phyloP scores from a whole-genome alignment of 2,888 invertebrate genomes.

The Athrips mouffetella region DNA sequence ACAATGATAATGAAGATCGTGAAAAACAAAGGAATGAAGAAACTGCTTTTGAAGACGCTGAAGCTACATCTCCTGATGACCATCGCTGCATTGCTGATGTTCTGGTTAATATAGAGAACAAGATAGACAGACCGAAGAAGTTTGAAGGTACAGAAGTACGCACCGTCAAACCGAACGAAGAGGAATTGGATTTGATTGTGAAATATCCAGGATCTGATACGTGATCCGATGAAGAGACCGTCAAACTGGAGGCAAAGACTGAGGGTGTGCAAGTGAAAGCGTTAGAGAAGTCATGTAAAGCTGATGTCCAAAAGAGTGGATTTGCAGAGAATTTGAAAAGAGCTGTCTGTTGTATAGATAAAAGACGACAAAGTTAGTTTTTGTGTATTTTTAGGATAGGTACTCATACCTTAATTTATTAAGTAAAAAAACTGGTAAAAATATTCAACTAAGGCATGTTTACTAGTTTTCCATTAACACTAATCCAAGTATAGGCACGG shows the following conservation, averaged over 20 bases:
- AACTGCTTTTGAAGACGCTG: slow-evolving; percentile 41
- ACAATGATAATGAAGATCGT: slow-evolving; percentile 43
- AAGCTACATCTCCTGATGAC: slow-evolving; percentile 55
- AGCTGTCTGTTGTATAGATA: slow-evolving; percentile 71
- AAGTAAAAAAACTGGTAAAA: neutral
- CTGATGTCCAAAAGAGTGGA: slow-evolving; percentile 62
- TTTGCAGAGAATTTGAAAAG: slow-evolving; percentile 67
- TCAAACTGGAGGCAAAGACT: slow-evolving; percentile 54
- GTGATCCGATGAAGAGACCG: slow-evolving; percentile 70
- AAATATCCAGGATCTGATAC: slow-evolving; percentile 71
- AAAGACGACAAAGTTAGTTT: slow-evolving; percentile 61
- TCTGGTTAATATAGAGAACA: slow-evolving; percentile 67
- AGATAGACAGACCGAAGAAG: slow-evolving; percentile 62
- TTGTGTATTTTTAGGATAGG: neutral
- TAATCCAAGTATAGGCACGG: neutral
- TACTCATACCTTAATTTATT: neutral
- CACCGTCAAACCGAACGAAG: slow-evolving; percentile 55
- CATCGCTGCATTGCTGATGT: slow-evolving; percentile 64
- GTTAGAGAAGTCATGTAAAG: slow-evolving; percentile 41
- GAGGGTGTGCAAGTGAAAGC: slow-evolving; percentile 44
- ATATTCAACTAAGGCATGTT: neutral
- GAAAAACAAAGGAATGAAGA: slow-evolving; percentile 35
- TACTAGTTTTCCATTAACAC: neutral
- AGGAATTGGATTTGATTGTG: slow-evolving; percentile 69
- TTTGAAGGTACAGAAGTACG: slow-evolving; percentile 60